Evolutionary conservation across 2,888 invertebrate species (phyloP), one percentile per base, ranked within the genome.

Genomic region (Tetranychus piercei): DNA sequence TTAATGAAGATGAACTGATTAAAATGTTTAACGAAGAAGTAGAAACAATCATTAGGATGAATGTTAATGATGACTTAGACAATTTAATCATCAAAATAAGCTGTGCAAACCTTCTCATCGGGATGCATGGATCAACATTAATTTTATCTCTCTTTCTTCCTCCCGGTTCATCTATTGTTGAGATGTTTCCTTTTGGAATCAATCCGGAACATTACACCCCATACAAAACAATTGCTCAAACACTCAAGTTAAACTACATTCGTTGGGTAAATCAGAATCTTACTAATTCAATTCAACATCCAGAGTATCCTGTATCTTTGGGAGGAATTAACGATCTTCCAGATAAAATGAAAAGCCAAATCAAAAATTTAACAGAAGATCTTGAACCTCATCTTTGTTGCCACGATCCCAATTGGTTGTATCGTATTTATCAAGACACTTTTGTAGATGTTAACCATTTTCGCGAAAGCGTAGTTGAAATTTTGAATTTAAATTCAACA

Each of bases 381-480:
- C 82, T 85, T 18, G 81, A 81, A 7, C 79, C 79, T 11, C 84
- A 84, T 76, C 77, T 83, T 73, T 85, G 85, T 78, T 85, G 85
- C 78, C 79, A 81, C 67, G 81, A 85, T 78, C 83, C 84, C 4
- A 81, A 81, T 4, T 85, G 84, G 83, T 79, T 85, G 67, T 85
- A 81, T 78, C 81, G 84, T 75, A 84, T 85, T 78, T 85, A 84
- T 79, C 85, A 85, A 79, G 85, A 85, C 78, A 85, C 85, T 2
- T 65, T 79, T 18, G 83, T 85, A 0, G 82, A 83, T 77, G 20
- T 71, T 43, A n/a, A 71, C 43, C 23, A 71, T 20, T 20, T 69
- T 23, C 11, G 11, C 1, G 7, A 69, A 22, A 7, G 1, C 18
- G 20, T 69, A 20, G 55, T 55, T 55, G 20, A 5, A 1, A 20